Conservation (phyloP, 2,113 vertebrate genomes). For the Ageneiosus marmoratus region DNA sequence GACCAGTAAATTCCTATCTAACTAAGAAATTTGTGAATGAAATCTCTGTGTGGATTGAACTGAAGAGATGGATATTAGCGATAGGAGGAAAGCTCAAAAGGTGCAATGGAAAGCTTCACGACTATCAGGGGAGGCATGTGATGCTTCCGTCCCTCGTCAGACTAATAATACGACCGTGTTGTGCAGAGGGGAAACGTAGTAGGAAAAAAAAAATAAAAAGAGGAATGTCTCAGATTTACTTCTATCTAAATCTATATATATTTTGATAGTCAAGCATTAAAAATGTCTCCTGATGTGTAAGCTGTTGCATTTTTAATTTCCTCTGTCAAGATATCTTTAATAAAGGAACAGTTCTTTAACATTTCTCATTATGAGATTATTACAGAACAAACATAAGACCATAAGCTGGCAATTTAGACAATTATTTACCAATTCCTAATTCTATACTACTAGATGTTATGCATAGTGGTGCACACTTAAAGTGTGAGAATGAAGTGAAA, state of each 20-base stretch:
- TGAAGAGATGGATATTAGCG: neutral
- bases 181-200: constrained; percentile 1
- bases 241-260: too few relatives aligned
- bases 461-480: too few relatives aligned
- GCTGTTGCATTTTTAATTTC: neutral
- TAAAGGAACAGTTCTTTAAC: neutral
- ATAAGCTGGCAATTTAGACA: neutral
- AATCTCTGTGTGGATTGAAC: neutral
- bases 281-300: neutral
- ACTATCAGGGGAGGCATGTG: neutral
- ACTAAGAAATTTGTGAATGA: neutral
- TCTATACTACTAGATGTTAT: neutral
- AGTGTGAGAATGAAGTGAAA: too few relatives aligned
- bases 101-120: neutral
- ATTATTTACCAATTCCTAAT: neutral
- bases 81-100: neutral
- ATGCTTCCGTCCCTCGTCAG: neutral
- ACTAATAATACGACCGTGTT: constrained; percentile 4
- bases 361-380: neutral
- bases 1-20: neutral
- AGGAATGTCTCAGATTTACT: neutral
- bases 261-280: neutral
- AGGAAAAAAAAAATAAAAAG: neutral
- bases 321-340: neutral
- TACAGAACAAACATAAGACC: neutral